Evolutionary conservation across 2,888 invertebrate genomes (phyloP).

Genomic region (Orgyia antiqua): DNA sequence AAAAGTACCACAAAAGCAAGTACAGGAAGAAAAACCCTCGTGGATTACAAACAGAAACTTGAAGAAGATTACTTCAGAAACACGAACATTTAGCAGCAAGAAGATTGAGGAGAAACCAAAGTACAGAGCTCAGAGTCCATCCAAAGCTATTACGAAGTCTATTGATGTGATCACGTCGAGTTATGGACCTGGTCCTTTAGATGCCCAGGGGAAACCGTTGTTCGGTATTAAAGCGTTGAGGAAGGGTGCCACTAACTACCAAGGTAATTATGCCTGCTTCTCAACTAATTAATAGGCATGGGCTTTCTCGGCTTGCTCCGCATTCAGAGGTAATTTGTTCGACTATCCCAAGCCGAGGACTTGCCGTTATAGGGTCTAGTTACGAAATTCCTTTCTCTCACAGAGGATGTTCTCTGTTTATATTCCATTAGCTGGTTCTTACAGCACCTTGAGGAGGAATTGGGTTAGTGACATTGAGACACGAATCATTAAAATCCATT

Average conservation of each 20-base stretch:
- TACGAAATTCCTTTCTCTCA: too few relatives aligned
- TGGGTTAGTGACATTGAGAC: too few relatives aligned
- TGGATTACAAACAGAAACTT: slow-evolving; percentile 80
- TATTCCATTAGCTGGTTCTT: too few relatives aligned
- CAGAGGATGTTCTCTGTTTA: too few relatives aligned
- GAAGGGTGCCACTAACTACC: slow-evolving; percentile 79
- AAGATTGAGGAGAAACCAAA: slow-evolving; percentile 65
- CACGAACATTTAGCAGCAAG: slow-evolving; percentile 52
- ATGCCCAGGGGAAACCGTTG: slow-evolving; percentile 87
- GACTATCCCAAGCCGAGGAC: too few relatives aligned
- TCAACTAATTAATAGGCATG: too few relatives aligned
- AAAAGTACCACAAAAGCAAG: slow-evolving; percentile 48
- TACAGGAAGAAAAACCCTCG: slow-evolving; percentile 76
- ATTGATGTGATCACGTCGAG: slow-evolving; percentile 86
- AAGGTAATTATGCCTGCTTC: slow-evolving; percentile 77
- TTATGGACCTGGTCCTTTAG: slow-evolving; percentile 90
- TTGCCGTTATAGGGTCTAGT: too few relatives aligned
- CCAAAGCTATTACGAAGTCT: slow-evolving; percentile 60
- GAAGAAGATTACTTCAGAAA: slow-evolving; percentile 71
- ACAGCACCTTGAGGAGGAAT: too few relatives aligned
- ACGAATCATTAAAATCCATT: too few relatives aligned
- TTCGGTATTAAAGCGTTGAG: slow-evolving; percentile 87
- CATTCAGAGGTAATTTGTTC: too few relatives aligned
- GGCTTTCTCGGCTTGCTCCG: too few relatives aligned
- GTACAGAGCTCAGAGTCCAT: slow-evolving; percentile 56